phyloP scores from a whole-genome alignment of 1,140 invertebrate genomes.

The Ylistrum balloti region DNA sequence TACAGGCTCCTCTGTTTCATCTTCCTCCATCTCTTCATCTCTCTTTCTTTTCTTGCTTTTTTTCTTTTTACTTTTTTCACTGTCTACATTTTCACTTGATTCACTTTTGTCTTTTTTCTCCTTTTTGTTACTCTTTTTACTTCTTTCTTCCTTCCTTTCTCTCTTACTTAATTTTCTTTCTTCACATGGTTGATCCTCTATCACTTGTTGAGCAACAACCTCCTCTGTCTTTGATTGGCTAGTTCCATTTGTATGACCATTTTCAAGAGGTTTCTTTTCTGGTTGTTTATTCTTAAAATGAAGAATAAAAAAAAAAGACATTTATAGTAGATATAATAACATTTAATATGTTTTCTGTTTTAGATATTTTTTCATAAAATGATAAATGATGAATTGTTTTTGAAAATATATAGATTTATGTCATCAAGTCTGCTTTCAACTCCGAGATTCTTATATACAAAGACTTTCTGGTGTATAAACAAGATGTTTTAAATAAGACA shows the following conservation, averaged over 20 bases:
- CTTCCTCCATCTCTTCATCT: conserved; percentile 45
- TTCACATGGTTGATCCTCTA: conserved; percentile 55
- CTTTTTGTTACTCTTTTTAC: conserved; percentile 41
- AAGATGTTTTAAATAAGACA: no score
- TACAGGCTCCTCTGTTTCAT: background rate
- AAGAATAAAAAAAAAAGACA: no score
- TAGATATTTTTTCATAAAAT: no score
- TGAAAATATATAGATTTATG: no score
- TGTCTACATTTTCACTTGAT: conserved; percentile 59
- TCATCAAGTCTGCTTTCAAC: no score
- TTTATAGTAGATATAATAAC: no score
- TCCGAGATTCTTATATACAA: no score
- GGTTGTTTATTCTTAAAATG: conserved; percentile 44
- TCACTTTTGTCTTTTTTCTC: conserved; percentile 57
- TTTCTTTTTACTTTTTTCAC: conserved; percentile 57
- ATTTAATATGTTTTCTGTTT: no score
- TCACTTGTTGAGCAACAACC: conserved; percentile 47
- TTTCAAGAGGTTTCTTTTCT: conserved; percentile 48
- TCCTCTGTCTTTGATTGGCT: background rate
- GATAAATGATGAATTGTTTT: no score
- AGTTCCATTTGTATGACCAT: background rate
- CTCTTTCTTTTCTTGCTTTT: conserved; percentile 51
- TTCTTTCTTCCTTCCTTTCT: conserved; percentile 43
- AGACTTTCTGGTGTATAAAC: no score
- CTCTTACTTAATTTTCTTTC: conserved; percentile 58